These are phyloP conservation scores for Peromyscus eremicus DNA, from an alignment of 2,797 vertebrate species.

Conservation along the genomic window DNA sequence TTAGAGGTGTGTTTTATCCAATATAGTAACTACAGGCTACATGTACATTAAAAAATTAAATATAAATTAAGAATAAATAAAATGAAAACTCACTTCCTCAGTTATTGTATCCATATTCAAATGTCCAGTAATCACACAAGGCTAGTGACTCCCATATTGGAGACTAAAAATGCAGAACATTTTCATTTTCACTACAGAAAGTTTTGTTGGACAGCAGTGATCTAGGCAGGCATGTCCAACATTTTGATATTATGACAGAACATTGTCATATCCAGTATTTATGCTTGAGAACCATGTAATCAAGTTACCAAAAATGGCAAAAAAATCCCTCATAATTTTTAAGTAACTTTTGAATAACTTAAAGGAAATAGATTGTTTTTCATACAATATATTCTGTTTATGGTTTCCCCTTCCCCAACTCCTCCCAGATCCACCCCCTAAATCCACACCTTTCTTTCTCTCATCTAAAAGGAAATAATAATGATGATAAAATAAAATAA, in stretches of 20 bases:
- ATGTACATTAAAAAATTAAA: constrained; percentile 17
- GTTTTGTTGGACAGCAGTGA: neutral
- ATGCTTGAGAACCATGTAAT: neutral
- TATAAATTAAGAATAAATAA: constrained; percentile 43
- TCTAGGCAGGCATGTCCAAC: neutral
- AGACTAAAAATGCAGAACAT: neutral
- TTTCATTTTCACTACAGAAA: constrained; percentile 1
- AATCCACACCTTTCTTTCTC: neutral
- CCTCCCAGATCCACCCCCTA: neutral
- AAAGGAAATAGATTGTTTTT: neutral
- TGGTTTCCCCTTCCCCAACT: neutral
- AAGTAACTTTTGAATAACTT: neutral
- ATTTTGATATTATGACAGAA: neutral
- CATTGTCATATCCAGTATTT: neutral
- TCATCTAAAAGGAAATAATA: neutral
- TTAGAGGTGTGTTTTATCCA: neutral
- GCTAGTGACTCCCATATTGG: neutral
- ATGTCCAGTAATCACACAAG: neutral
- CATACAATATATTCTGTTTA: neutral
- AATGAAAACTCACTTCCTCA: constrained; percentile 20
- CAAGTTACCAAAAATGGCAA: neutral
- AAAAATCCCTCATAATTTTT: neutral
- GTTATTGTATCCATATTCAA: neutral
- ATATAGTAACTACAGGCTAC: neutral
- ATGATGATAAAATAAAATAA: neutral